These are phyloP conservation scores for Strix uralensis DNA, from an alignment of 2,113 vertebrate species.

Conservation along the genomic window DNA sequence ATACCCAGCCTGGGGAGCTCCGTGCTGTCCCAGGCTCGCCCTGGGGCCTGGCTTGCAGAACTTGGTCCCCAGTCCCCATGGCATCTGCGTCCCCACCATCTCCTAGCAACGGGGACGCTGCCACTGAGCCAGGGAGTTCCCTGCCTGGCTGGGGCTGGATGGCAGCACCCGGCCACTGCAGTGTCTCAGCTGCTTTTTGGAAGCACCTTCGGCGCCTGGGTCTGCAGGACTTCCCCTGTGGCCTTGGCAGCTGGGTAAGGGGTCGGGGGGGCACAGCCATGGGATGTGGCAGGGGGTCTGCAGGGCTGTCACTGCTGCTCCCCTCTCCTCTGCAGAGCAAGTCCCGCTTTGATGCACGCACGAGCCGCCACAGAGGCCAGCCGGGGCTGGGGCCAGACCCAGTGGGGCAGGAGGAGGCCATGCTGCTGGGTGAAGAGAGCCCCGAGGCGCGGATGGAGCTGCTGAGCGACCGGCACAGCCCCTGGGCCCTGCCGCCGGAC, in stretches of 20 bases:
- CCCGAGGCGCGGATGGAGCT: constrained; percentile 69
- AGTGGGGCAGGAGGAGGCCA: neutral
- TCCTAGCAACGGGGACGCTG: neutral
- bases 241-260: constrained; percentile 82
- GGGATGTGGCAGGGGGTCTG: accelerated
- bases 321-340: constrained; percentile 62
- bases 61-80: neutral
- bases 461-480: constrained; percentile 73
- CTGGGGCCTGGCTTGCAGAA: accelerated
- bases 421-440: constrained; percentile 48
- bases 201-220: constrained; percentile 71
- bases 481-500: constrained; percentile 67
- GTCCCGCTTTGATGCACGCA: neutral
- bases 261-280: accelerated
- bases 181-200: constrained; percentile 66
- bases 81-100: neutral
- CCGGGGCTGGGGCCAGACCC: neutral
- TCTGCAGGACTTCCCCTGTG: constrained; percentile 83
- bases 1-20: neutral
- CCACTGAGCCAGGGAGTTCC: neutral
- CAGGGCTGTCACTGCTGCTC: neutral
- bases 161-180: neutral
- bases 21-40: neutral
- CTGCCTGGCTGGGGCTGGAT: neutral
- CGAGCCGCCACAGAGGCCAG: neutral